Evolutionary conservation across 23 tunicate genomes (phyloP).

Genomic region (Styela clava): DNA sequence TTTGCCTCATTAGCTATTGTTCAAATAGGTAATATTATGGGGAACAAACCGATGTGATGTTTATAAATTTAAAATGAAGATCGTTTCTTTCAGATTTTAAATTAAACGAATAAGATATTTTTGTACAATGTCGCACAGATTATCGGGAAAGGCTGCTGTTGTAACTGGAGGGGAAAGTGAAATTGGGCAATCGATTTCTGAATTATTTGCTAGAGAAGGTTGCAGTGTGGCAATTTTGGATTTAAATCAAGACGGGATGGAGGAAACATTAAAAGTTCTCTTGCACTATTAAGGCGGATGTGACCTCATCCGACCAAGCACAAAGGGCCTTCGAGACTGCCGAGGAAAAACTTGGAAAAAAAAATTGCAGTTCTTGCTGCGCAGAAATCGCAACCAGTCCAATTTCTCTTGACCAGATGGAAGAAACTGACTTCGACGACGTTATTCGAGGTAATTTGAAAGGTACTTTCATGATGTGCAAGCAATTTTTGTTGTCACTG

Average conservation of each 20-base stretch:
- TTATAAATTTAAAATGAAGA: no score
- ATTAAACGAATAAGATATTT: no score
- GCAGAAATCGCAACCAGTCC: constrained; percentile 44
- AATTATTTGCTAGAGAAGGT: background rate
- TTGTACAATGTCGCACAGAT: background rate
- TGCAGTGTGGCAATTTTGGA: background rate
- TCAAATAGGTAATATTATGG: no score
- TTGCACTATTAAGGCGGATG: background rate
- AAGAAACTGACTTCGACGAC: constrained; percentile 12
- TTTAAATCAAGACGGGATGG: background rate
- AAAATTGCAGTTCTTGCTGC: constrained; percentile 13
- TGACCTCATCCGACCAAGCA: background rate
- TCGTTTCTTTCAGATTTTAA: no score
- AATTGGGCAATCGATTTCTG: background rate
- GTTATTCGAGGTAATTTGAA: constrained; percentile 22
- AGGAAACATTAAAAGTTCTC: background rate
- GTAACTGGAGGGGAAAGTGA: background rate
- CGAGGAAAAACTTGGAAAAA: constrained; percentile 1
- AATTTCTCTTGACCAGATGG: no score
- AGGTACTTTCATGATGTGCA: constrained; percentile 47
- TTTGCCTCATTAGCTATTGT: no score
- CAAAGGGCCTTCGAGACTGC: background rate
- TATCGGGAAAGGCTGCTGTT: background rate
- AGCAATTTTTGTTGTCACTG: constrained; percentile 32
- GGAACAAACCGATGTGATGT: no score